Base-by-base conservation (phyloP, 23 tunicate genomes). In the Botrylloides violaceus region DNA sequence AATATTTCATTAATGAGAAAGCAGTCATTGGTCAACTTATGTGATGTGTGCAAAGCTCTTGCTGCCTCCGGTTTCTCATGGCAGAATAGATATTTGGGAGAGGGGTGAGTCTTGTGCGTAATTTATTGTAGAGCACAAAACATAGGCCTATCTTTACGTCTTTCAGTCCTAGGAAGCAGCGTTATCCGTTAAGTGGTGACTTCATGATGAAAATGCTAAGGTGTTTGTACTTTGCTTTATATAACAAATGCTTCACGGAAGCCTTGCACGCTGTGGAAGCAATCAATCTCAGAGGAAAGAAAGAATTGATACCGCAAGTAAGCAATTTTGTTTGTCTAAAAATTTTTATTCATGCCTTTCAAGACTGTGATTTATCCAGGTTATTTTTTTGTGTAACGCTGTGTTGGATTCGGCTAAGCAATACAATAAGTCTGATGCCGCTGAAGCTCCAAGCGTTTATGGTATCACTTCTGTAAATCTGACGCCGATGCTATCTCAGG, bases 231-330 rank as follows among this genome's bases (percentile, higher is more conserved):
- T 76, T 61, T 80, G 95, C 95, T 21, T 29, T 87, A 23, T 87
- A 87, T 49, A 86, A 86, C 29, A 66, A 64, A 71, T 77, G 76
- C 25, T 64, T 66, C 23, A 50, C 61, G 1, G 76, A 70, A 3
- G 95, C 86, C 19, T 53, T 71, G 0, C 61, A 34, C 35, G 95
- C 95, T 49, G 72, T 76, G 27, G 85, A 87, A 56, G 82, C 86
- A 27, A 61, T 80, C 66, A 60, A 59, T 33, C 76, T 59, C 36
- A 66, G 95, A 35, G 95, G 80, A 37, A 49, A 62, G 12, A 81
- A 81, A 66, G 95, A 87, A 57, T 3, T 87, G 24, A 33, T 24
- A n/a, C 71, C 94, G 60, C 79, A 85, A 62, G 94, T 82, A 66
- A 0, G n/a, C n/a, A n/a, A n/a, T n/a, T n/a, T n/a, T 0, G 15